These are phyloP conservation scores for Felis catus DNA, from an alignment of 2,113 vertebrate species.

Conservation along the genomic window F.catus_Fca126_mat1.0 CM031417.1:43395001-43395500, in stretches of 20 bases:
- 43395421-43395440: too few relatives aligned
- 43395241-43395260: not conserved
- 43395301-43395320: too few relatives aligned
- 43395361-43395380: too few relatives aligned
- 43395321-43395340: too few relatives aligned
- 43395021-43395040: not conserved
- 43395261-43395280: too few relatives aligned
- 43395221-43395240: conserved; percentile 1
- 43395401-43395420: too few relatives aligned
- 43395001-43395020: not conserved
- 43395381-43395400: too few relatives aligned
- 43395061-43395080: not conserved
- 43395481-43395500: not conserved
- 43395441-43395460: too few relatives aligned
- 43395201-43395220: not conserved
- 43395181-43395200: not conserved
- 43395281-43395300: too few relatives aligned
- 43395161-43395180: not conserved
- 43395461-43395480: not conserved
- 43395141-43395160: not conserved
- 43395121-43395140: conserved; percentile 2
- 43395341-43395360: too few relatives aligned
- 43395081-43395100: not conserved
- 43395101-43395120: not conserved
- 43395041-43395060: not conserved